These are phyloP conservation scores for Hapalemur alaotrensis DNA, from an alignment of 2,797 vertebrate species.

Conservation along the genomic window DNA sequence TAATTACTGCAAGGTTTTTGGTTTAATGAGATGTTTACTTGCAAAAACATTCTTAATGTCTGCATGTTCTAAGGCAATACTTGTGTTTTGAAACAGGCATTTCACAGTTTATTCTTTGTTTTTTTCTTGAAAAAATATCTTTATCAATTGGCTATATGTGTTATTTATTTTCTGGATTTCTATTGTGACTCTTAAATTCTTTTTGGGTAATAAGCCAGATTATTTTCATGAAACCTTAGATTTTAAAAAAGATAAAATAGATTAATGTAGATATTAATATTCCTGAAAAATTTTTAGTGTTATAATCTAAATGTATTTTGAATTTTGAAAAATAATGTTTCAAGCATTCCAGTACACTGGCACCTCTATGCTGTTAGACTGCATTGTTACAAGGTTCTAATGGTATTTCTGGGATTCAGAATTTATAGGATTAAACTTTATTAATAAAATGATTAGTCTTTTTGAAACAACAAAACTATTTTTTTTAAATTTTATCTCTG, in stretches of 20 bases:
- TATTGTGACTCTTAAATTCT: not conserved
- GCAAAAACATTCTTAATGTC: not conserved
- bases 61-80: not conserved
- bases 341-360: not conserved
- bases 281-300: not conserved
- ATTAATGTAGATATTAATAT: not conserved
- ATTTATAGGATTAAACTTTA: not conserved
- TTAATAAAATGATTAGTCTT: not conserved
- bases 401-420: not conserved
- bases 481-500: not conserved
- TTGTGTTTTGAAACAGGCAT: not conserved
- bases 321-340: conserved; percentile 11
- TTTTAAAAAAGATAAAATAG: not conserved
- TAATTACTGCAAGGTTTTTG: not conserved
- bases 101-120: not conserved
- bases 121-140: not conserved
- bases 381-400: not conserved
- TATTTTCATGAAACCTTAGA: conserved; percentile 32
- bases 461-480: not conserved
- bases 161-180: not conserved
- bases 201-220: not conserved
- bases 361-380: not conserved
- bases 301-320: not conserved
- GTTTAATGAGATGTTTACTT: conserved; percentile 3
- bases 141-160: not conserved